Conservation (phyloP, 2,797 vertebrate genomes). For the Lepus oiostolus region DNA sequence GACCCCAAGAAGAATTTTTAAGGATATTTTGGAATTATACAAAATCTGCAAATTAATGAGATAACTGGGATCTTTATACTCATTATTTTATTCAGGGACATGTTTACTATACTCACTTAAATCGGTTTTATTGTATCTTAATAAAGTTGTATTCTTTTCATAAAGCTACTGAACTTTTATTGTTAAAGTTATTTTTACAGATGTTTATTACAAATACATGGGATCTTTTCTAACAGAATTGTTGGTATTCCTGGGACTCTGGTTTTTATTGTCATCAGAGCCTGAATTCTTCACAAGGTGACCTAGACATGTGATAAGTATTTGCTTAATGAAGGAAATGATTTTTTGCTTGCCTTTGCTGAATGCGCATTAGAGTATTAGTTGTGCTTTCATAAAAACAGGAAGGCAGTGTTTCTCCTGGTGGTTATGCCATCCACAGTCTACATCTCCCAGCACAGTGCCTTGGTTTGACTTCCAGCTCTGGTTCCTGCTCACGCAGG, state of each 20-base stretch:
- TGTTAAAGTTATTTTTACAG: neutral
- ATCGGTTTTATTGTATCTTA: neutral
- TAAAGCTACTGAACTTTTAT: neutral
- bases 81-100: slow-evolving; percentile 27
- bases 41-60: neutral
- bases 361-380: neutral
- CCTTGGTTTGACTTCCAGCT: too few relatives aligned
- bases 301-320: neutral
- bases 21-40: neutral
- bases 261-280: neutral
- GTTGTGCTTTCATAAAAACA: slow-evolving; percentile 16
- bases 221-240: slow-evolving; percentile 1
- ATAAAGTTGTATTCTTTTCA: neutral
- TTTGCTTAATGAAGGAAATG: neutral
- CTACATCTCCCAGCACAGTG: too few relatives aligned
- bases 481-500: too few relatives aligned
- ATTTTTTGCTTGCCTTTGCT: slow-evolving; percentile 21
- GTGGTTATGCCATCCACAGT: too few relatives aligned
- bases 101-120: neutral
- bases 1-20: neutral
- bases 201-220: slow-evolving; percentile 41
- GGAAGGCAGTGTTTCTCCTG: too few relatives aligned
- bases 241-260: neutral
- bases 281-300: neutral
- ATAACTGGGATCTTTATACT: neutral